phyloP scores from a whole-genome alignment of 1,140 invertebrate genomes.

The Zeugodacus cucurbitae region DNA sequence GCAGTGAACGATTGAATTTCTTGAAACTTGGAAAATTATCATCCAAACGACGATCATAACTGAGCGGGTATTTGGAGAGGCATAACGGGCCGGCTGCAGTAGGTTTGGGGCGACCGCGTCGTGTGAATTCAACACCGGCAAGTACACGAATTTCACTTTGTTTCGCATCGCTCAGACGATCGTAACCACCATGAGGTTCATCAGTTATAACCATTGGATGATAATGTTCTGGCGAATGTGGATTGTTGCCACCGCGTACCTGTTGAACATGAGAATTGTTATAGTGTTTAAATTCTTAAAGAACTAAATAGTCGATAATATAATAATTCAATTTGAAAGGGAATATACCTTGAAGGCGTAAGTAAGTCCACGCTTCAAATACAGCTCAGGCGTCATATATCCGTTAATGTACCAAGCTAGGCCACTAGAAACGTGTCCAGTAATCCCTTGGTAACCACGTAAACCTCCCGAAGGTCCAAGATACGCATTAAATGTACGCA shows the following conservation, averaged over 20 bases:
- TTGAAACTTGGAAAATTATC: constrained; percentile 83
- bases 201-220: constrained; percentile 94
- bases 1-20: constrained; percentile 83
- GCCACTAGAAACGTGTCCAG: constrained; percentile 69
- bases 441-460: constrained; percentile 81
- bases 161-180: constrained; percentile 77
- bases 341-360: constrained; percentile 80
- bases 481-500: constrained; percentile 79
- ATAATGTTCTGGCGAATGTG: constrained; percentile 86
- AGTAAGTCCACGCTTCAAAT: constrained; percentile 84
- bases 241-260: constrained; percentile 89
- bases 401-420: constrained; percentile 77
- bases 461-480: constrained; percentile 84
- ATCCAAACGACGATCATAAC: constrained; percentile 80
- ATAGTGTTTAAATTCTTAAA: neutral
- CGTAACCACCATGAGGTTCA: constrained; percentile 84
- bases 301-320: too few species aligned
- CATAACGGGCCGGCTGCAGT: constrained; percentile 86
- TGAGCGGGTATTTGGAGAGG: constrained; percentile 73
- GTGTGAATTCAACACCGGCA: constrained; percentile 86
- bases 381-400: constrained; percentile 85
- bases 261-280: constrained; percentile 44
- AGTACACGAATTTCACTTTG: constrained; percentile 81
- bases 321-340: neutral
- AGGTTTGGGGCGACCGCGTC: constrained; percentile 80